These are phyloP conservation scores for Miniopterus natalensis DNA, from an alignment of 2,113 vertebrate species.

Conservation along the genomic window DNA sequence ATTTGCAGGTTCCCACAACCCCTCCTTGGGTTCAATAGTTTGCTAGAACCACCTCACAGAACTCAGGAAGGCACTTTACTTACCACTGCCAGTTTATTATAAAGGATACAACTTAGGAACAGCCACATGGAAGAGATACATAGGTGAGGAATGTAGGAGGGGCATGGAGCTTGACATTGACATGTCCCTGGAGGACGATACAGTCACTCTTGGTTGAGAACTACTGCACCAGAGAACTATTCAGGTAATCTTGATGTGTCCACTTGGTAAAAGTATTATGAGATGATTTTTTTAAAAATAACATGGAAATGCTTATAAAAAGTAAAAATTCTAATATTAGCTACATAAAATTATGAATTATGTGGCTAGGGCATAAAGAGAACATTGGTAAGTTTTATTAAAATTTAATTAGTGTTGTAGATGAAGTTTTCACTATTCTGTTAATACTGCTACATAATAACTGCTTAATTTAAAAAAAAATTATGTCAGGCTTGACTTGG, in stretches of 20 bases:
- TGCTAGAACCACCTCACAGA: background rate
- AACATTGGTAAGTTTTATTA: background rate
- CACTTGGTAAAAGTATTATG: background rate
- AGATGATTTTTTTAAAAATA: background rate
- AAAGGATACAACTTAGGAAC: background rate
- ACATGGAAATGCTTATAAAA: constrained; percentile 19
- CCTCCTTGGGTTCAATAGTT: background rate
- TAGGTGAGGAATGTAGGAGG: background rate
- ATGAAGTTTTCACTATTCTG: background rate
- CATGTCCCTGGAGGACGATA: background rate
- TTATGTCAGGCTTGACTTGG: background rate
- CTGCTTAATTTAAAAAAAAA: background rate
- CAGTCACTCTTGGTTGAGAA: background rate
- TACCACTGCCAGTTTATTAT: background rate
- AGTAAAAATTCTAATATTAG: background rate
- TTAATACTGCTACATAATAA: constrained; percentile 23
- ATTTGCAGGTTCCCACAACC: background rate
- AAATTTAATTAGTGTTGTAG: background rate
- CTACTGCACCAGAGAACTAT: background rate
- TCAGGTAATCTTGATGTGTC: constrained; percentile 1
- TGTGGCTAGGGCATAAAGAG: background rate
- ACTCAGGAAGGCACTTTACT: background rate
- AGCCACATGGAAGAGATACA: background rate
- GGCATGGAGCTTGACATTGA: background rate
- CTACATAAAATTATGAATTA: constrained; percentile 33